These are phyloP conservation scores for Cirrhinus mrigala DNA, from an alignment of 2,797 vertebrate genomes.

Conservation along the genomic window DNA sequence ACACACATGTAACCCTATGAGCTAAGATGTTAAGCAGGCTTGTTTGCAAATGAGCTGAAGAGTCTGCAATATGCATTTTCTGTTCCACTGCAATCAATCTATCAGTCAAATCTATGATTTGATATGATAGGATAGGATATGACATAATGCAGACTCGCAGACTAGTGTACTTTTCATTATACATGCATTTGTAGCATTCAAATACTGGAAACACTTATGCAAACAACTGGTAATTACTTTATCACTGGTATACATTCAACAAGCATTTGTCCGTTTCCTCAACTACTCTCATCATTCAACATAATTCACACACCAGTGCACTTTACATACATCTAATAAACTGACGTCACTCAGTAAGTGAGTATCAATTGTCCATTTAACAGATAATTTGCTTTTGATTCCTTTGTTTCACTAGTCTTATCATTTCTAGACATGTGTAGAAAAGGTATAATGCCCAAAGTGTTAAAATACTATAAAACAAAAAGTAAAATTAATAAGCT, in stretches of 20 bases:
- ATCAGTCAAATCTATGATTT: not conserved
- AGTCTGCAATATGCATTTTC: not conserved
- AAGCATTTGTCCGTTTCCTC: slow-evolving; percentile 12
- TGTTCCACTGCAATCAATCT: not conserved
- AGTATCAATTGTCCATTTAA: not conserved
- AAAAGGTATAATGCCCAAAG: not conserved
- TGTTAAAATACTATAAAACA: not conserved
- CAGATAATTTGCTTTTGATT: not conserved
- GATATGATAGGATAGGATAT: not conserved
- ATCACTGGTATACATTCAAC: not conserved
- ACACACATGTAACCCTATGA: not conserved
- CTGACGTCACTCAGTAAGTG: not conserved
- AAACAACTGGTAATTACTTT: not conserved
- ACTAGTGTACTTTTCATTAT: not conserved
- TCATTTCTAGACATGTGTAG: not conserved
- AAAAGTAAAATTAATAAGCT: not conserved
- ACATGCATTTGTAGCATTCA: not conserved
- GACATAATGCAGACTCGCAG: not conserved
- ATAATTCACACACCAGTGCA: not conserved
- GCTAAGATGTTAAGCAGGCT: not conserved
- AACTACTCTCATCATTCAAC: slow-evolving; percentile 18
- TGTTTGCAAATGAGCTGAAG: not conserved
- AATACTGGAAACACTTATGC: not conserved
- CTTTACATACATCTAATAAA: not conserved
- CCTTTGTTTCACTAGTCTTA: not conserved